A percentile compares a stretch with the other conserved stretches of the same genome.
These are phyloP conservation scores for Aspidiotus rigidus DNA, from an alignment of 2,888 invertebrate genomes.

Conservation along the genomic window DNA sequence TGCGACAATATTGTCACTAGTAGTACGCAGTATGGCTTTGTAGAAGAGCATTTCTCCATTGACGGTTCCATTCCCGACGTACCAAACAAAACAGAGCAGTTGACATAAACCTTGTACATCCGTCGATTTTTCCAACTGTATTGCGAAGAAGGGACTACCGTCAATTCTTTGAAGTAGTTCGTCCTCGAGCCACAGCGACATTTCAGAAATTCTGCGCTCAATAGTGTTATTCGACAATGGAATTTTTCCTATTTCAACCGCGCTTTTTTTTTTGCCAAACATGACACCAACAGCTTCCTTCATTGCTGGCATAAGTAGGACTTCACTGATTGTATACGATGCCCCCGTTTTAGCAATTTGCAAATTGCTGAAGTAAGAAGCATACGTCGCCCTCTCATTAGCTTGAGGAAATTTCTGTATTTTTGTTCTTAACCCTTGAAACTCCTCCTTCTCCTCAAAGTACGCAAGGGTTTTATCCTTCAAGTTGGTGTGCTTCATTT, in stretches of 20 bases:
- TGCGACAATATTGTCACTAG: slow-evolving; percentile 20
- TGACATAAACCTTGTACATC: slow-evolving; percentile 21
- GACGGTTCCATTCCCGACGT: slow-evolving; percentile 12
- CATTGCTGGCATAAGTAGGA: not conserved
- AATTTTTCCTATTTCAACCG: slow-evolving; percentile 13
- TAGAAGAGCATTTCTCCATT: slow-evolving; percentile 13
- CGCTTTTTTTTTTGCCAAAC: slow-evolving; percentile 55
- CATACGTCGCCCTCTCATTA: not conserved
- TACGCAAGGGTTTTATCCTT: not conserved
- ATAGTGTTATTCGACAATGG: slow-evolving; percentile 24
- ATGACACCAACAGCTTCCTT: slow-evolving; percentile 19
- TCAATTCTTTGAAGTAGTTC: slow-evolving; percentile 18
- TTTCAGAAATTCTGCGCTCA: slow-evolving; percentile 26
- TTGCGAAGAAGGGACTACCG: slow-evolving; percentile 20
- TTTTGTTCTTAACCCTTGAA: not conserved
- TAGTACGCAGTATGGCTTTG: slow-evolving; percentile 13
- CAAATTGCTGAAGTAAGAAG: slow-evolving; percentile 31
- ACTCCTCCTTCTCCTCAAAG: not conserved
- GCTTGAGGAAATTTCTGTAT: not conserved
- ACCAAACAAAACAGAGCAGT: slow-evolving; percentile 23
- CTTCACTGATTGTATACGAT: slow-evolving; percentile 24
- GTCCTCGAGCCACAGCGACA: slow-evolving; percentile 25
- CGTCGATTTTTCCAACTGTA: slow-evolving; percentile 27
- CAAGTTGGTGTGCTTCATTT: not conserved
- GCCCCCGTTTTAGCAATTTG: slow-evolving; percentile 36